Base-by-base conservation (phyloP, 2,888 invertebrate species). In the Lasius platythorax region DNA sequence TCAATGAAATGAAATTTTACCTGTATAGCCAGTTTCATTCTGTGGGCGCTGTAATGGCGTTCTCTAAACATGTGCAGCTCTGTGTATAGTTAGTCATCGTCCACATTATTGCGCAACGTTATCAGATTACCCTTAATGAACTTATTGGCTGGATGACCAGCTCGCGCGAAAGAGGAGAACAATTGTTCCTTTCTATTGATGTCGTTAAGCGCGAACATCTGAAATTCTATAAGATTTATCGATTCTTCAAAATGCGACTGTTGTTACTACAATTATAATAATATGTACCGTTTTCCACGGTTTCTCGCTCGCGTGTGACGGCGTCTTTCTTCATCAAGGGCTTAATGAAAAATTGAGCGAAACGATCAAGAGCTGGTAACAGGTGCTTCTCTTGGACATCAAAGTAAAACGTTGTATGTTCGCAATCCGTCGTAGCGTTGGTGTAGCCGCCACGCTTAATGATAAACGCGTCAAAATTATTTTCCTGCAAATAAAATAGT, bases 401-500 rank as follows among this genome's bases (percentile, higher is more conserved):
- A 95, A 99, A 98, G 94, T 98, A 97, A 95, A 98, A 99, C 0
- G 97, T 97, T 0, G 99, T 99, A 91, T 96, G 96, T 95, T 99
- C 98, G 94, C 97, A 97, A 93, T 98, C 98, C 0, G 99, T 99
- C 53, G 97, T 97, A 0, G 98, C 99, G 94, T 99, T 99, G 93
- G 97, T 97, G 11, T 97, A 97, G 5, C 99, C 99, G 3, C 98
- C 98, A 93, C 97, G 97, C 96, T 97, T 97, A 96, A 96, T 94
- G 56, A 95, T 94, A 86, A 93, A 94, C 3, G 93, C 85, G 83
- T 94, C 94, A 67, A 95, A 93, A 82, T 95, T 94, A 67, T 95
- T 95, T 90, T 95, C 95, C 94, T 94, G 33, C 15, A 84, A 84
- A 15, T 53, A 28, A 66, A 11, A 56, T 33, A 56, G 68, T 28